A percentile compares a stretch with the other conserved stretches of the same genome.
These are phyloP conservation scores for Lithobius niger DNA, from an alignment of 1,140 invertebrate species.

Conservation along the genomic window DNA sequence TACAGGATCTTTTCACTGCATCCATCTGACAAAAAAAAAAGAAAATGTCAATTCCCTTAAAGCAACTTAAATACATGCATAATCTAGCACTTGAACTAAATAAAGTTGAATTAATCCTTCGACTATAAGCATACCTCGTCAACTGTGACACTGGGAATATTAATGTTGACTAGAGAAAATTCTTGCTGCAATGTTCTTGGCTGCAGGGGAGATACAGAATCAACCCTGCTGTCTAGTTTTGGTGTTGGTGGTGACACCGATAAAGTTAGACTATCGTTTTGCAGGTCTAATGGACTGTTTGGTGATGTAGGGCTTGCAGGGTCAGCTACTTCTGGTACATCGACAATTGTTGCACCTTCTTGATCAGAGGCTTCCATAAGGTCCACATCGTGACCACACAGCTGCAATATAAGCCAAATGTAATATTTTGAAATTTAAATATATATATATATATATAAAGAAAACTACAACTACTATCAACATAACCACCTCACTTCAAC, in stretches of 20 bases:
- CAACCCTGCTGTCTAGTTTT: no score
- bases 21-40: constrained; percentile 26
- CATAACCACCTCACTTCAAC: constrained; percentile 11
- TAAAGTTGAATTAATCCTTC: background rate
- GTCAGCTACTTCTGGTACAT: no score
- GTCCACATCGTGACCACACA: constrained; percentile 30
- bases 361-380: constrained; percentile 13
- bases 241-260: no score
- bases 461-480: no score
- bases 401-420: constrained; percentile 21
- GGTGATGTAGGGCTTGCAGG: no score
- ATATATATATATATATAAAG: no score
- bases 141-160: constrained; percentile 70
- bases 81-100: background rate
- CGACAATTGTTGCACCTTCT: background rate
- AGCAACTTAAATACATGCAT: background rate
- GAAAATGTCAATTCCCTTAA: constrained; percentile 3
- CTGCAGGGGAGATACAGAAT: constrained; percentile 4
- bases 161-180: constrained; percentile 71
- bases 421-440: constrained; percentile 1
- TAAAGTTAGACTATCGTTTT: no score
- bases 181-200: constrained; percentile 62
- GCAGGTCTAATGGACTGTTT: no score
- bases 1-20: constrained; percentile 56
- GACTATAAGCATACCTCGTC: constrained; percentile 30